Evolutionary conservation across 2,113 vertebrate species (phyloP).

Genomic region (Eonycteris spelaea): DNA sequence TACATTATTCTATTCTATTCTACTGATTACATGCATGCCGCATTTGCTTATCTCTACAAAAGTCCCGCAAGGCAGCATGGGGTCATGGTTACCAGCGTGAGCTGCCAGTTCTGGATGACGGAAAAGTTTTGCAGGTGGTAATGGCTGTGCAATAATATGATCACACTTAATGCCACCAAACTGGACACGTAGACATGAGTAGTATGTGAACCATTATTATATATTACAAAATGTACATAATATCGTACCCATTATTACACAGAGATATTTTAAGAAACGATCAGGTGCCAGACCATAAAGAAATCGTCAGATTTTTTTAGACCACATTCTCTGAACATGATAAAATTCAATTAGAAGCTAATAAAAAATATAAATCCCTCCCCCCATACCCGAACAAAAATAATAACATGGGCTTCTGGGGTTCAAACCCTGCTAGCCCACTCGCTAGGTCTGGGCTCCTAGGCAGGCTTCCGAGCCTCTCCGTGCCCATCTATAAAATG

Average conservation of each 20-base stretch:
- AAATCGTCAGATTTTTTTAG: background rate
- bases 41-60: background rate
- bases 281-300: background rate
- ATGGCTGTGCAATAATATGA: rapidly evolving
- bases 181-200: background rate
- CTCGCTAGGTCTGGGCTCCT: background rate
- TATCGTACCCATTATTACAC: background rate
- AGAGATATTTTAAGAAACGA: background rate
- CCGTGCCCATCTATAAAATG: background rate
- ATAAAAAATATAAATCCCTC: background rate
- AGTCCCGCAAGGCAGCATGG: background rate
- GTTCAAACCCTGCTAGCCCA: background rate
- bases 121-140: background rate
- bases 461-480: background rate
- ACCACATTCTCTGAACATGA: background rate
- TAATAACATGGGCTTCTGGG: background rate
- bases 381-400: background rate
- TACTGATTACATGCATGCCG: too few relatives aligned
- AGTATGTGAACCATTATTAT: too few relatives aligned
- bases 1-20: too few relatives aligned
- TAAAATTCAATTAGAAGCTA: background rate
- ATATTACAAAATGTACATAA: background rate
- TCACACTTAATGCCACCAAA: background rate
- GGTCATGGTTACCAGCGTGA: background rate
- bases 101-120: background rate